Conservation (phyloP, 2,888 invertebrate genomes). For the Yponomeuta plumbellus region DNA sequence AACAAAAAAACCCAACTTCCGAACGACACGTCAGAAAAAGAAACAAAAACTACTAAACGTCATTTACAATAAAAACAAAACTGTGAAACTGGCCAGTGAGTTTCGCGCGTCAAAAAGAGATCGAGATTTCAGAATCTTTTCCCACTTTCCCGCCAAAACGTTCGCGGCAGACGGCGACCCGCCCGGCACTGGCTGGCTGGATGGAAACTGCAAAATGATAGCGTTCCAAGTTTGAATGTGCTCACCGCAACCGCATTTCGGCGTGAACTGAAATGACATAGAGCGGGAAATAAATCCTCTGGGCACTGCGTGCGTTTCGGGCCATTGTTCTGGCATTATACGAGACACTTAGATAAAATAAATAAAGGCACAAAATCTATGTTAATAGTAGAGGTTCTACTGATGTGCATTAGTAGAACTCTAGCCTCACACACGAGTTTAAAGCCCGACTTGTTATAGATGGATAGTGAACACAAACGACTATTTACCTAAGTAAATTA, state of each 20-base stretch:
- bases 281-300: slow-evolving; percentile 26
- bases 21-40: neutral
- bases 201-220: slow-evolving; percentile 14
- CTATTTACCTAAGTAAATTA: too few species aligned
- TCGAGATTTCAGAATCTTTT: neutral
- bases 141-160: neutral
- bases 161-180: neutral
- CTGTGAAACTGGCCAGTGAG: neutral
- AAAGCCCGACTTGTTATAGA: too few species aligned
- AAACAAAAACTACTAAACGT: neutral
- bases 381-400: too few species aligned
- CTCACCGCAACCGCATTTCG: slow-evolving; percentile 40
- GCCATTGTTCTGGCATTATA: too few species aligned
- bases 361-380: too few species aligned
- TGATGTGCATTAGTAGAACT: too few species aligned
- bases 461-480: too few species aligned
- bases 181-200: neutral
- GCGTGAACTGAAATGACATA: slow-evolving; percentile 35
- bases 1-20: neutral
- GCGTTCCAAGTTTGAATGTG: slow-evolving; percentile 19
- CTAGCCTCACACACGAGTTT: too few species aligned
- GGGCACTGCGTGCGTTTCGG: slow-evolving; percentile 6
- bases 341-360: too few species aligned
- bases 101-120: slow-evolving; percentile 6
- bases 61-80: neutral